These are phyloP conservation scores for Acanthoscelides obtectus DNA, from an alignment of 2,888 invertebrate genomes.

Conservation along the genomic window DNA sequence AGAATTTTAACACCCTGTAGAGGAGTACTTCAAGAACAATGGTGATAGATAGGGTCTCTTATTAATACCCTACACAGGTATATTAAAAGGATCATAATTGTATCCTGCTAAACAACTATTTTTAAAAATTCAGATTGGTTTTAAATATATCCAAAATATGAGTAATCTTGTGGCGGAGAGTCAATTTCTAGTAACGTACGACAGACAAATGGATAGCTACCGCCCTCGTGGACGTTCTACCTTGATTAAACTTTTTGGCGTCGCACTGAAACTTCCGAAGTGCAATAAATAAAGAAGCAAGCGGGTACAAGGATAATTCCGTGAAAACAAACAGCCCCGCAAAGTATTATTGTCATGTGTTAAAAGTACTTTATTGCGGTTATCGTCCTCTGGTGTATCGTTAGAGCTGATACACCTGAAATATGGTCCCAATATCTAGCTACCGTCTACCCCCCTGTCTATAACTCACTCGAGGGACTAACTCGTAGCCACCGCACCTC, in stretches of 20 bases:
- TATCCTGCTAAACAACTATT: too few relatives aligned
- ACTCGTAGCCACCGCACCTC: slow-evolving; percentile 29
- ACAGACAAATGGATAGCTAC: too few relatives aligned
- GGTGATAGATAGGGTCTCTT: too few relatives aligned
- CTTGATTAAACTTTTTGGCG: not conserved
- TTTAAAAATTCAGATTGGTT: too few relatives aligned
- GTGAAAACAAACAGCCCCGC: slow-evolving; percentile 7
- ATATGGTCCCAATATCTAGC: slow-evolving; percentile 42
- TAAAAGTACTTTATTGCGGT: slow-evolving; percentile 42
- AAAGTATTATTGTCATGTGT: slow-evolving; percentile 13
- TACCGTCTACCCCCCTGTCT: slow-evolving; percentile 20
- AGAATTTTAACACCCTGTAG: too few relatives aligned
- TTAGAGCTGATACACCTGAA: slow-evolving; percentile 36
- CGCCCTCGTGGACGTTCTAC: not conserved
- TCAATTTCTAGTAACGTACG: too few relatives aligned
- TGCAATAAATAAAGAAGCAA: not conserved
- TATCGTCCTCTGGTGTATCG: slow-evolving; percentile 40
- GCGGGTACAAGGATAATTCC: not conserved
- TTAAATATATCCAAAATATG: too few relatives aligned
- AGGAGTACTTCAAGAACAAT: too few relatives aligned
- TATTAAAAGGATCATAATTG: too few relatives aligned
- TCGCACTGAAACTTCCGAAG: not conserved
- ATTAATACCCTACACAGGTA: too few relatives aligned
- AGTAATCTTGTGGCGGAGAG: too few relatives aligned
- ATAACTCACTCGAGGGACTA: slow-evolving; percentile 29